Conservation (phyloP, 2,888 invertebrate species). For the Drosophila tanythrix region DNA sequence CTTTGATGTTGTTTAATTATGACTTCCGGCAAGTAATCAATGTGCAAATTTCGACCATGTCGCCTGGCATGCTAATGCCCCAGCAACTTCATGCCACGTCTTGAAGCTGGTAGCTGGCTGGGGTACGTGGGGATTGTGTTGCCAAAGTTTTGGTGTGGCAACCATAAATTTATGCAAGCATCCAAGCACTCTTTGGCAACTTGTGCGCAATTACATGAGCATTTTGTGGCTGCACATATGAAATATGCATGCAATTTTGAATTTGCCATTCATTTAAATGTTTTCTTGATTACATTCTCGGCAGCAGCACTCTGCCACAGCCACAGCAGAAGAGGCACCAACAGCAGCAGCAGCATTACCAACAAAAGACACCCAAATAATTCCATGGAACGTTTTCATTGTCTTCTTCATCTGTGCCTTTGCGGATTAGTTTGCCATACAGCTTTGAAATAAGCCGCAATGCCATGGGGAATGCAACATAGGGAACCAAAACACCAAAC, state of each 20-base stretch:
- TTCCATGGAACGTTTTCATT: conserved; percentile 69
- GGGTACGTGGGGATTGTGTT: not conserved
- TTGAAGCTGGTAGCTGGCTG: conserved; percentile 3
- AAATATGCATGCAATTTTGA: conserved; percentile 79
- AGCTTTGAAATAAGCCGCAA: conserved; percentile 67
- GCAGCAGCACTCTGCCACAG: conserved; percentile 32
- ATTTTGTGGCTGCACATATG: conserved; percentile 77
- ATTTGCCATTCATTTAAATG: conserved; percentile 78
- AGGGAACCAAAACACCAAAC: conserved; percentile 31
- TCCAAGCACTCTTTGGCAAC: conserved; percentile 28
- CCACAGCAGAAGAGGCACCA: conserved; percentile 11
- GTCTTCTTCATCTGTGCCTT: conserved; percentile 54
- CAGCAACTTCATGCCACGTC: conserved; percentile 29
- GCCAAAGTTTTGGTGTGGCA: conserved; percentile 53
- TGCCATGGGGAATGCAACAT: conserved; percentile 56
- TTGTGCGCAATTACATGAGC: conserved; percentile 72
- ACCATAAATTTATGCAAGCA: conserved; percentile 70
- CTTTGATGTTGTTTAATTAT: conserved; percentile 75
- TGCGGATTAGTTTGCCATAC: conserved; percentile 61
- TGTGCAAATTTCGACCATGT: conserved; percentile 68
- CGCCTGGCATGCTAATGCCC: conserved; percentile 56
- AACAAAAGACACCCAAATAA: conserved; percentile 57
- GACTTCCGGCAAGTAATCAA: conserved; percentile 77
- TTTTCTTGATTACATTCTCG: conserved; percentile 76
- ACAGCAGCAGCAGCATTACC: conserved; percentile 21